phyloP scores from a whole-genome alignment of 2,888 invertebrate genomes.

The Xestia c-nigrum region DNA sequence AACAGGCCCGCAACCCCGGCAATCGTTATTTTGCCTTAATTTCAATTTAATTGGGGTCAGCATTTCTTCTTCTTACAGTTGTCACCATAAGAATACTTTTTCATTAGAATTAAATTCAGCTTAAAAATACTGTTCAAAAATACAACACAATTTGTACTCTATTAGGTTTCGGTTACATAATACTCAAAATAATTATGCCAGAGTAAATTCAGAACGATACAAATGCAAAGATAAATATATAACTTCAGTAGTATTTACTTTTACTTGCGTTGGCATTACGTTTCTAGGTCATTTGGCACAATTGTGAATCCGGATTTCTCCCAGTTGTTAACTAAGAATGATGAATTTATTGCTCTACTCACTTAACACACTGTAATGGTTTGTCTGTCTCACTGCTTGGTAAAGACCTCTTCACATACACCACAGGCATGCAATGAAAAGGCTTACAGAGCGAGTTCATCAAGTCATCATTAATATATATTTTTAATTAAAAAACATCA shows the following conservation, averaged over 20 bases:
- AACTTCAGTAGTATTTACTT: conserved; percentile 42
- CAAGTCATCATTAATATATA: neutral
- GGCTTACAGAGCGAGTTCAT: neutral
- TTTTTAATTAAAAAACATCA: neutral
- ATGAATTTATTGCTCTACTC: conserved; percentile 34
- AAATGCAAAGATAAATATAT: conserved; percentile 32
- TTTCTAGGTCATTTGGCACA: conserved; percentile 58
- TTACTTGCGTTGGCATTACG: conserved; percentile 14
- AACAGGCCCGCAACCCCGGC: too few species aligned
- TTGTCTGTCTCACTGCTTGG: neutral
- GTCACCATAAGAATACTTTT: neutral
- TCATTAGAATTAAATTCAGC: neutral
- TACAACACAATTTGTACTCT: neutral
- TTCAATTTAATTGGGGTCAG: too few species aligned
- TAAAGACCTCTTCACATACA: neutral
- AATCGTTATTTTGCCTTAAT: too few species aligned
- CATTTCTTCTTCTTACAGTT: too few species aligned
- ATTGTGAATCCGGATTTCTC: conserved; percentile 41
- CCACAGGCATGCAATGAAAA: neutral
- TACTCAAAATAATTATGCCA: conserved; percentile 25
- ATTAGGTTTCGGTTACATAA: neutral
- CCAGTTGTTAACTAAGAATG: conserved; percentile 25
- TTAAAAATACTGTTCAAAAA: neutral
- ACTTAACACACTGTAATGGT: neutral
- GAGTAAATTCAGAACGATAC: conserved; percentile 26